Evolutionary conservation across 2,888 invertebrate species (phyloP), one percentile per base, ranked within the genome.

Genomic region (Holacanthella duospinosa): DNA sequence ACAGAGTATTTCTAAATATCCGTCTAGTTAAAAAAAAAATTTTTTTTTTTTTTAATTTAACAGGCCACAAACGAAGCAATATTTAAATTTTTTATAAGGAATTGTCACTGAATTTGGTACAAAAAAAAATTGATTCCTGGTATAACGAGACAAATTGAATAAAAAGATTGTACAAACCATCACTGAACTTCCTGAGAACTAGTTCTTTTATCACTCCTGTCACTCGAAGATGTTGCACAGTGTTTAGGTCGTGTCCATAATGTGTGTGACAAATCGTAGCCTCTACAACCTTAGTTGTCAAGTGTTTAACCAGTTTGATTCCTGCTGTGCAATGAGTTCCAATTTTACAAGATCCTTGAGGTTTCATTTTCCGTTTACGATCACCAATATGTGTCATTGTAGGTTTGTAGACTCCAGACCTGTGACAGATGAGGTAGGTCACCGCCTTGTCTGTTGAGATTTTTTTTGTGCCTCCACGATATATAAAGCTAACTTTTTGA

Each of bases 311-410:
- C 1, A 71, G 58, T 56, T 70, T 71, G 2, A 72, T 71, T 12
- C 72, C 72, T n/a, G 72, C 72, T 27, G 72, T 72, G 43, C 72
- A 72, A 57, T 72, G 70, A 0, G 71, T 71, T 19, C 68, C 68
- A 61, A 72, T 72, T 63, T 72, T 72, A 48, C 72, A 72, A 36
- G 71, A 71, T 25, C 72, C 72, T 60, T 72, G 72, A 19, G 72
- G 72, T 43, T 72, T 72, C 70, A 72, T 66, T 61, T 67, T 71
- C n/a, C 72, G 27, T 62, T 72, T 68, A 53, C 71, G 55, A 25
- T 65, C 60, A 4, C 64, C 59, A n/a, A 61, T 55, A 60, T 66
- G 68, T 6, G 44, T 62, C 67, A 70, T 66, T 1, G 72, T 72
- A 1, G 72, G 71, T 26, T 72, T 72, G 60, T 72, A 72, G 56